Evolutionary conservation across 53 echinoderm and acorn worm species (phyloP).

Genomic region (Temnopleurus reevesii): DNA sequence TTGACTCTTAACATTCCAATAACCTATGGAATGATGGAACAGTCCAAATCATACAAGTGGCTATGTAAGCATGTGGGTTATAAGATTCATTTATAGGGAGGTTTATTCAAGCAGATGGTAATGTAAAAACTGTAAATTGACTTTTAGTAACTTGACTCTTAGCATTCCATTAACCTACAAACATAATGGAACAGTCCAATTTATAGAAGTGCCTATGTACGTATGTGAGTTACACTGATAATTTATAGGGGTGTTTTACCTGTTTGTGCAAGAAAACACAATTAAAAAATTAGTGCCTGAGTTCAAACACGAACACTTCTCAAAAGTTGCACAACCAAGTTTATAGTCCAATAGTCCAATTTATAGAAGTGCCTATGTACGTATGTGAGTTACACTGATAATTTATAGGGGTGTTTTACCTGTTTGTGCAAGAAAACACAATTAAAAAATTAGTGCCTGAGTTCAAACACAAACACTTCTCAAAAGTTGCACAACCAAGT

Average conservation of each 20-base stretch:
- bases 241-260: background rate
- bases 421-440: too few relatives aligned
- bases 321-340: too few relatives aligned
- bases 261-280: too few relatives aligned
- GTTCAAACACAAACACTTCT: too few relatives aligned
- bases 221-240: background rate
- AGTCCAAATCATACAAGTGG: background rate
- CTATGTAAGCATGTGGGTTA: background rate
- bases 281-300: too few relatives aligned
- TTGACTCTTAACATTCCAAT: background rate
- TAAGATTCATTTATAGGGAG: background rate
- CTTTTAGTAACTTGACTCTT: background rate
- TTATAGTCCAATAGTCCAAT: constrained; percentile 45
- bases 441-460: too few relatives aligned
- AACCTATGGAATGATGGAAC: background rate
- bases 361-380: background rate
- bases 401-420: background rate
- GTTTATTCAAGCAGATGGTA: background rate
- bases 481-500: too few relatives aligned
- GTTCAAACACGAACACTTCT: too few relatives aligned
- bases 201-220: background rate
- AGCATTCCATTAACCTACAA: background rate
- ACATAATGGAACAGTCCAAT: background rate
- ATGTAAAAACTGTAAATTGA: background rate
- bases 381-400: background rate